These are phyloP conservation scores for Ptychodera flava DNA, from an alignment of 35 echinoderm and acorn worm genomes.

Conservation along the genomic window DNA sequence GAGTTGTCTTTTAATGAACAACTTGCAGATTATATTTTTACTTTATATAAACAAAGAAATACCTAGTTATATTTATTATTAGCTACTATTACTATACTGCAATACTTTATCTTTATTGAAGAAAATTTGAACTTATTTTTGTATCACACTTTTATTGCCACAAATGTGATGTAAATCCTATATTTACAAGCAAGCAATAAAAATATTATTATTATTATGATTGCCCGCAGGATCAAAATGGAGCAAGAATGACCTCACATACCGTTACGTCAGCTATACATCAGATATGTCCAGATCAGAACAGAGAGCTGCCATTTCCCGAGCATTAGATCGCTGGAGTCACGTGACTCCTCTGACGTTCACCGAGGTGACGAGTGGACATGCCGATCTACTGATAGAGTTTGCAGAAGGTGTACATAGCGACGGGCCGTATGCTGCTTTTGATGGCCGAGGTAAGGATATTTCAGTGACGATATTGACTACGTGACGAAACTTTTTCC, in stretches of 20 bases:
- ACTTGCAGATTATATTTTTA: too few species aligned
- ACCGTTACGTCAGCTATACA: constrained; percentile 50
- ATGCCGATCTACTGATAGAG: constrained; percentile 49
- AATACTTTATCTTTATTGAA: too few species aligned
- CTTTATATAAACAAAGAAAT: too few species aligned
- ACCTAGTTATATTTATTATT: too few species aligned
- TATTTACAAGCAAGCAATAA: too few species aligned
- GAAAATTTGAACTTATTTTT: too few species aligned
- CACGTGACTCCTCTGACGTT: constrained; percentile 72
- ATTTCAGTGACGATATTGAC: background rate
- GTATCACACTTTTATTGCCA: too few species aligned
- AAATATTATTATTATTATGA: too few species aligned
- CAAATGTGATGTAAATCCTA: too few species aligned
- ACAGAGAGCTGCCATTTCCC: constrained; percentile 31
- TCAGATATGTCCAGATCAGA: constrained; percentile 34
- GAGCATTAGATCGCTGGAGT: constrained; percentile 72
- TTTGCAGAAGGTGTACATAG: constrained; percentile 47
- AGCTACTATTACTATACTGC: too few species aligned
- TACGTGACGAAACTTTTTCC: too few species aligned
- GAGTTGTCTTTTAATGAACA: too few species aligned
- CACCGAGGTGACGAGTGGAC: constrained; percentile 24
- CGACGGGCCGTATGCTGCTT: constrained; percentile 49
- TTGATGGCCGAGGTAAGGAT: constrained; percentile 79
- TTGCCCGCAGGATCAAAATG: constrained; percentile 36
- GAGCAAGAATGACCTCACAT: constrained; percentile 49